Conservation (phyloP, 2,797 vertebrate species). For the Gobionotothen gibberifrons region DNA sequence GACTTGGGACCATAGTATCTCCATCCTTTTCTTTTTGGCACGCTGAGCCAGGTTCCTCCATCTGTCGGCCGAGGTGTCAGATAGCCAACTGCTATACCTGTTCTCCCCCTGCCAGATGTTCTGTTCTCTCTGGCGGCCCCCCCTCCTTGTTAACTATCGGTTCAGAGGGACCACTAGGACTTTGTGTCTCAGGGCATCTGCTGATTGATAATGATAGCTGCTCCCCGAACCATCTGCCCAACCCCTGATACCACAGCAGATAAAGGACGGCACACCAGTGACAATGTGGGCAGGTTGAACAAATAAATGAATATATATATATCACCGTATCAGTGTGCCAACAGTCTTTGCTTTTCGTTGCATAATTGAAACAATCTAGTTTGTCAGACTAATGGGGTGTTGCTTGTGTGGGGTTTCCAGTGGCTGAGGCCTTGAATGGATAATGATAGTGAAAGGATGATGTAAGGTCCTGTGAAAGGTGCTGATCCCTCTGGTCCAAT, state of each 20-base stretch:
- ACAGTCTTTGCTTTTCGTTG: neutral
- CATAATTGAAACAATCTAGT: neutral
- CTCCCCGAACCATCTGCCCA: slow-evolving; percentile 58
- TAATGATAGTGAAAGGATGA: slow-evolving; percentile 33
- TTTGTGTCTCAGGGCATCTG: slow-evolving; percentile 41
- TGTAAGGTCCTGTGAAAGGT: slow-evolving; percentile 27
- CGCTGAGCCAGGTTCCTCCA: slow-evolving; percentile 26
- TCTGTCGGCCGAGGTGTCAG: slow-evolving; percentile 39
- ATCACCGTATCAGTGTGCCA: neutral
- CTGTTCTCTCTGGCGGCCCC: slow-evolving; percentile 33
- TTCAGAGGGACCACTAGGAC: slow-evolving; percentile 29
- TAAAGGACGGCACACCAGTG: slow-evolving; percentile 11
- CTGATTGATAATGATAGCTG: slow-evolving; percentile 42
- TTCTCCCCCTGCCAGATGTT: slow-evolving; percentile 59
- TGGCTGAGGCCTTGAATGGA: slow-evolving; percentile 13
- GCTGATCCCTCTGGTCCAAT: slow-evolving; percentile 30
- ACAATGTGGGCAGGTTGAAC: neutral
- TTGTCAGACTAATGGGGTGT: too few species aligned
- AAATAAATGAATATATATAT: neutral
- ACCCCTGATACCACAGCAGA: slow-evolving; percentile 22
- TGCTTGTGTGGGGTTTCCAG: neutral
- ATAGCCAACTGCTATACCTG: slow-evolving; percentile 37
- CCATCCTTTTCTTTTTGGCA: slow-evolving; percentile 5
- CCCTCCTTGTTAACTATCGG: slow-evolving; percentile 44
- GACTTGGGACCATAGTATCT: slow-evolving; percentile 28